Evolutionary conservation across 2,113 vertebrate species (phyloP).

Genomic region (Channa argus): DNA sequence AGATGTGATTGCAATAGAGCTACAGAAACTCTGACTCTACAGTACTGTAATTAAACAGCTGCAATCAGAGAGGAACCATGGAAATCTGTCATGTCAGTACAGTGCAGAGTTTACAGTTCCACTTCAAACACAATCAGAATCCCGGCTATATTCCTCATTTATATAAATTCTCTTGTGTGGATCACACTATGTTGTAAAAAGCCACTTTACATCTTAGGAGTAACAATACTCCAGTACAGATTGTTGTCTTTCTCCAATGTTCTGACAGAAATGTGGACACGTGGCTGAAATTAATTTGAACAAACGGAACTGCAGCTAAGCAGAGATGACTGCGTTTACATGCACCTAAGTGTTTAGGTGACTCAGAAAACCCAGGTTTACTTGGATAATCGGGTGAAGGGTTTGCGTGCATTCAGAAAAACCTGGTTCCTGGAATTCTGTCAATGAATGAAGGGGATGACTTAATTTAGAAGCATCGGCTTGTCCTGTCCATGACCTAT

Average conservation of each 20-base stretch:
- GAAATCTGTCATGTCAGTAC: conserved; percentile 55
- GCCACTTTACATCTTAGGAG: conserved; percentile 10
- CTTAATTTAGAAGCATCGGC: no score
- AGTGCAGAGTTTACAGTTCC: conserved; percentile 4
- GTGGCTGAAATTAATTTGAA: background rate
- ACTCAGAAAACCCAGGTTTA: no score
- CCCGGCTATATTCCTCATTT: conserved; percentile 43
- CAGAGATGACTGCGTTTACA: no score
- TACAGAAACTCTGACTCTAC: background rate
- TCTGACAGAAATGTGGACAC: background rate
- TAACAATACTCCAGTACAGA: background rate
- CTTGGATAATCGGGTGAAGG: no score
- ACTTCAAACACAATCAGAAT: conserved; percentile 48
- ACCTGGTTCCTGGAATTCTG: no score
- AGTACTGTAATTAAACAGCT: conserved; percentile 25
- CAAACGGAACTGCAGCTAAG: no score
- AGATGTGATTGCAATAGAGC: conserved; percentile 26
- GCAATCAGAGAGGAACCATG: conserved; percentile 17
- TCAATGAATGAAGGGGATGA: no score
- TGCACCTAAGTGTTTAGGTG: no score
- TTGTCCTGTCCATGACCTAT: no score
- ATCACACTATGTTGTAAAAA: conserved; percentile 1
- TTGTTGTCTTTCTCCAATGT: background rate
- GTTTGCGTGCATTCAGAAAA: no score
- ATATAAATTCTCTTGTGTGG: conserved; percentile 17